Base-by-base conservation (phyloP, 2,888 invertebrate species). In the Cephus pygmeus region DNA sequence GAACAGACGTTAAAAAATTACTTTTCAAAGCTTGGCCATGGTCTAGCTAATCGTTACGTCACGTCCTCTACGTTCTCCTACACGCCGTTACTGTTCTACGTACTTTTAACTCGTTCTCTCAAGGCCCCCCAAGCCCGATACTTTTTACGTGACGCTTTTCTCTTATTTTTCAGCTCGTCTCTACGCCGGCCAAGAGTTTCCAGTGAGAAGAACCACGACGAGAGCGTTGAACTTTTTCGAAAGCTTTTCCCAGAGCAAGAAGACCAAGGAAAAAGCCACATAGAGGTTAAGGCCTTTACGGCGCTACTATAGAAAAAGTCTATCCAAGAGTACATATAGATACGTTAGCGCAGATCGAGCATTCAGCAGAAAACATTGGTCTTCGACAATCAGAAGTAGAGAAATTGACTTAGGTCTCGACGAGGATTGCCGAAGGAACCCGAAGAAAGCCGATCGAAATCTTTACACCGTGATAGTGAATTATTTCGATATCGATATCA, bases 191-290 rank as follows among this genome's bases (percentile, higher is more conserved):
- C 86, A 79, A 79, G 85, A 85, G 84, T 87, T 87, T 84, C 80
- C 82, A 85, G 84, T 84, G 78, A 56, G 73, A 12, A 76, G 76
- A 77, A 79, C 75, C 69, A 83, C 81, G 83, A 78, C 80, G 84
- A 88, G 86, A 88, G 87, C 86, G 84, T 87, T 85, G 83, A 85
- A 87, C 86, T 86, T 85, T 85, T 85, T 87, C 83, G 84, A 84
- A 82, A 83, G 81, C 82, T 56, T 56, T 56, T 56, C 56, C 56
- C 56, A 23, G 23, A 56, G 56, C 9, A 56, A 56, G 6, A 56
- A 23, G 23, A 56, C 23, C 15, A 56, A 56, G 23, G 56, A 56
- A 56, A 56, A 56, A 56, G 56, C 56, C 23, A 56, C 15, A 9
- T 56, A 23, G 56, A 23, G 56, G 56, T 23, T 23, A 56, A 23